Evolutionary conservation across 2,113 vertebrate genomes (phyloP), one percentile per base, ranked within the genome.

Genomic region (Helogale parvula): DNA sequence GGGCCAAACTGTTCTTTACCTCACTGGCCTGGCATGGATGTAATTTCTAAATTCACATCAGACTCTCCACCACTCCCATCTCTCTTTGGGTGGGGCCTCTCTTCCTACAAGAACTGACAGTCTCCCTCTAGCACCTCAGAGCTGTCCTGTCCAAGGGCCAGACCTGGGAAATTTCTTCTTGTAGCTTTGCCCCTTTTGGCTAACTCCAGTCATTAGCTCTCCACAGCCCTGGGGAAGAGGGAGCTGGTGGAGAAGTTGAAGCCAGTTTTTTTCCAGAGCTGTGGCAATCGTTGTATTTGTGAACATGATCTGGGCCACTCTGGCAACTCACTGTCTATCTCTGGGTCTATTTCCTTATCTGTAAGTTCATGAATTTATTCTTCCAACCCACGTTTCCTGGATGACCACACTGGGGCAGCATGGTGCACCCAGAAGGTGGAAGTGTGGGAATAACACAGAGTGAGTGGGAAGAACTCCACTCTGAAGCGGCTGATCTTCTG

Each of bases 61-160:
- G 54, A 8, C 47, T 54, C 17, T 38, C 65, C 5, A 14, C 35
- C 19, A 69, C 45, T 19, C 45, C 45, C 29, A 0, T 65, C 12
- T 54, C 80, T 90, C 41, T 79, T 31, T 66, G 31, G 2, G 9
- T 47, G 76, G 16, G 17, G 17, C 38, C 80, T 89, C 52, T 87
- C 66, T 93, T 86, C 35, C 52, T 52, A 3, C n/a, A 47, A 47
- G 13, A 23, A 21, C 60, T 50, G 45, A n/a, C 77, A 23, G 57
- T 94, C 88, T 92, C 84, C 57, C 84, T 52, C 65, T 90, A 82
- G 35, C 29, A 69, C 69, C 79, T 95, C 41, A 54, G 90, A 14
- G 38, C 50, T 77, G 23, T 63, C 52, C 74, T 85, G 41, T 86
- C 60, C 29, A 38, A 81, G 27, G 45, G n/a, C 74, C 23, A 76